A percentile compares a stretch with the other conserved stretches of the same genome.
phyloP scores from a whole-genome alignment of 2,797 vertebrate genomes.

The Rachycentron canadum region DNA sequence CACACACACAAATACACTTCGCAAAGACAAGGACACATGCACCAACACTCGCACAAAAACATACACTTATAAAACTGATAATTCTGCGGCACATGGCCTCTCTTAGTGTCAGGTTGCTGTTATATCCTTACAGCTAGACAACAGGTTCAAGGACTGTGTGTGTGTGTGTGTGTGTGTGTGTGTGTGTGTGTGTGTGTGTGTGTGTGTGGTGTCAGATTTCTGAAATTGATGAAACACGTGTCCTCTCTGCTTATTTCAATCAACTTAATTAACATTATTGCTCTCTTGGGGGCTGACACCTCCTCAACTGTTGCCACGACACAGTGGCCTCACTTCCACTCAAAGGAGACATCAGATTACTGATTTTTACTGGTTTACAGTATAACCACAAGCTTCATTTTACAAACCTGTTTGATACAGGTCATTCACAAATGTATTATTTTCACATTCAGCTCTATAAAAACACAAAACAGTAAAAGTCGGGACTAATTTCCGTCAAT shows the following conservation, averaged over 20 bases:
- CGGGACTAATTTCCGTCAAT: neutral
- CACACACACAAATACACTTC: neutral
- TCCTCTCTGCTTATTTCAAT: constrained; percentile 50
- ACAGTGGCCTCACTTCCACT: constrained; percentile 4
- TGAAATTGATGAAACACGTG: constrained; percentile 32
- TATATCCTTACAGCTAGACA: constrained; percentile 49
- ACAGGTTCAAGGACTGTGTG: constrained; percentile 55
- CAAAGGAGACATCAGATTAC: neutral
- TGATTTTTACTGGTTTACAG: neutral
- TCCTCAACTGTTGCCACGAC: constrained; percentile 45
- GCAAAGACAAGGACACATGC: constrained; percentile 34
- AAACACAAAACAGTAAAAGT: neutral
- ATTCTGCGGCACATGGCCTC: constrained; percentile 51
- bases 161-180: too few species aligned
- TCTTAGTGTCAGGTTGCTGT: constrained; percentile 47
- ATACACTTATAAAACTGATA: constrained; percentile 55
- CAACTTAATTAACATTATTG: constrained; percentile 55
- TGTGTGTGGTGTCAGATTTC: constrained; percentile 45
- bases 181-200: neutral
- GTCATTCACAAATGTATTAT: constrained; percentile 1
- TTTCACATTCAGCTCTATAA: neutral
- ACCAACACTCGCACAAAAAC: constrained; percentile 32
- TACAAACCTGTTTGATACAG: neutral
- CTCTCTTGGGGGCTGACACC: constrained; percentile 53
- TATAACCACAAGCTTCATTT: neutral